phyloP scores from a whole-genome alignment of 2,113 vertebrate species.

The Dromiciops gliroides region DNA sequence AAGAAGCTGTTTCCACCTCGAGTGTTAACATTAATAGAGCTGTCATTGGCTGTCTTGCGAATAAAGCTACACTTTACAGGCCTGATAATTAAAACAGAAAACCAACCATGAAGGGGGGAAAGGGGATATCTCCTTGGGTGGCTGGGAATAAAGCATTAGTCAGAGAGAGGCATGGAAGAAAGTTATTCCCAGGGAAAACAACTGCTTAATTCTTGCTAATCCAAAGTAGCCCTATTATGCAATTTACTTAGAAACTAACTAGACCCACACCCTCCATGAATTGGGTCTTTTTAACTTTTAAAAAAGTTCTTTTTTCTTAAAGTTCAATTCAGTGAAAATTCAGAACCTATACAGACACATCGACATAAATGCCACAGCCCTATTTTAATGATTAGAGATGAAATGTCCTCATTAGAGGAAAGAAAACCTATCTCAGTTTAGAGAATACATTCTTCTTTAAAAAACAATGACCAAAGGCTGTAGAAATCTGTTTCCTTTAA shows the following conservation, averaged over 20 bases:
- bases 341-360: slow-evolving; percentile 74
- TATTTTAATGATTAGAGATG: slow-evolving; percentile 74
- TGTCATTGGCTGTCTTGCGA: slow-evolving; percentile 77
- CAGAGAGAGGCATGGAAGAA: slow-evolving; percentile 78
- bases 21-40: slow-evolving; percentile 80
- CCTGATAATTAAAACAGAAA: slow-evolving; percentile 77
- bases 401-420: slow-evolving; percentile 23
- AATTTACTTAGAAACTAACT: slow-evolving; percentile 79
- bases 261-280: slow-evolving; percentile 75
- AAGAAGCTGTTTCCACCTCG: slow-evolving; percentile 71
- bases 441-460: neutral
- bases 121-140: slow-evolving; percentile 81
- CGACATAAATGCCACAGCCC: slow-evolving; percentile 68
- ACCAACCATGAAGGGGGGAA: slow-evolving; percentile 76
- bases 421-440: neutral
- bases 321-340: slow-evolving; percentile 78
- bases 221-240: slow-evolving; percentile 79
- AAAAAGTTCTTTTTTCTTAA: slow-evolving; percentile 78
- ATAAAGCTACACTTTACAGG: slow-evolving; percentile 78
- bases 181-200: slow-evolving; percentile 81
- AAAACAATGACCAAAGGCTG: neutral
- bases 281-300: slow-evolving; percentile 69
- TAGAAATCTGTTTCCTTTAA: neutral
- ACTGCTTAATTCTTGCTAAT: slow-evolving; percentile 81
- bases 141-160: slow-evolving; percentile 81